phyloP scores from a whole-genome alignment of 2,113 vertebrate species.

The Caracal caracal region DNA sequence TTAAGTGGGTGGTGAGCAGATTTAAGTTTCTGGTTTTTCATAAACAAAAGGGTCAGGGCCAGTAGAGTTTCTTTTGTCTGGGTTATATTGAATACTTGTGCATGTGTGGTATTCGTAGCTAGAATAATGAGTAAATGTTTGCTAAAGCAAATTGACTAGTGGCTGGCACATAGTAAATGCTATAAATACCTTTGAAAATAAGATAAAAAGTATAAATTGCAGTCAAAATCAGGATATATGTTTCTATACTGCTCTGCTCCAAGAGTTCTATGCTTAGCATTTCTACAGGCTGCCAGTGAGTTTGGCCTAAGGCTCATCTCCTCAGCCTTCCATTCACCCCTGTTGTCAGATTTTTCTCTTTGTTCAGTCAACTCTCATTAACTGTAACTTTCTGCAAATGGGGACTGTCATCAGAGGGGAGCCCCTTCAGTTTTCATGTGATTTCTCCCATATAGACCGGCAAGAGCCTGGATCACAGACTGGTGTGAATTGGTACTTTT shows the following conservation, averaged over 20 bases:
- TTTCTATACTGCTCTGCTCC: not conserved
- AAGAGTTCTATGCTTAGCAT: not conserved
- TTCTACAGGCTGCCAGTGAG: not conserved
- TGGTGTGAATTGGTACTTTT: conserved; percentile 2
- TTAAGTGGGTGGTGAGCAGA: not conserved
- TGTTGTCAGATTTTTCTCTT: not conserved
- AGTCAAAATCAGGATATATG: not conserved
- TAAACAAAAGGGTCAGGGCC: not conserved
- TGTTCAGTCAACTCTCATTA: not conserved
- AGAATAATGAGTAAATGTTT: conserved; percentile 17
- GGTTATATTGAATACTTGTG: not conserved
- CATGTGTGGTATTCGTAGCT: not conserved
- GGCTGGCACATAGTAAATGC: not conserved
- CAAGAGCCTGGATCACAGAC: not conserved
- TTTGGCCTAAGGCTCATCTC: not conserved
- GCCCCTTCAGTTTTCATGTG: not conserved
- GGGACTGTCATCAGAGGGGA: not conserved
- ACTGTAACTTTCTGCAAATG: conserved; percentile 13
- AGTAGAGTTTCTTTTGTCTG: conserved; percentile 5
- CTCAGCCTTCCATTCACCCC: not conserved
- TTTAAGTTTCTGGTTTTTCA: not conserved
- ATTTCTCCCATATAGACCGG: not conserved
- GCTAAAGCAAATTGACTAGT: not conserved
- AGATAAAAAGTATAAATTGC: not conserved
- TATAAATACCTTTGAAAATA: conserved; percentile 25